Base-by-base conservation (phyloP, 2,888 invertebrate species). In the Nomada fucata region DNA sequence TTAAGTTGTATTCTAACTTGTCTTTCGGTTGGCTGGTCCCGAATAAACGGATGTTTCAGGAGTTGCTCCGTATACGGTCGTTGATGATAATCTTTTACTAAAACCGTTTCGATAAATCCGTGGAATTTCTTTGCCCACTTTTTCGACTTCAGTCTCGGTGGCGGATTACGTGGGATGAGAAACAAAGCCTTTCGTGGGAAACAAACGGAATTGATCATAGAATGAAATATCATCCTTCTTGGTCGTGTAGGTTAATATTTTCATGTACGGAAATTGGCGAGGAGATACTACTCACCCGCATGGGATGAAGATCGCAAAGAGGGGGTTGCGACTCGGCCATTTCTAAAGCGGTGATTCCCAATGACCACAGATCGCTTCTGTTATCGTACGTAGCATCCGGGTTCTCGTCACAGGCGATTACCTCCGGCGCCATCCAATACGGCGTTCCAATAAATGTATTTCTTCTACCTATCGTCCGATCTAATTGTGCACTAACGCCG, bases 321-420 rank as follows among this genome's bases (percentile, higher is more conserved):
- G 99, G 99, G 84, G 99, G 99, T 94, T 99, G 99, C 91, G 98
- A 98, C 95, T 99, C 99, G 78, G 99, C 99, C 99, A 99, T 99
- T 95, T 99, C 99, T 86, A 99, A 95, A 70, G 99, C 98, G 78
- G 99, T 99, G 92, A 99, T 99, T 91, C 99, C 98, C 88, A 97
- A 95, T 65, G 97, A 97, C 97, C 97, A 98, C 83, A 98, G 95
- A 94, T 98, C 98, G 90, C 97, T 97, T 91, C 98, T 96, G 95
- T 99, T 99, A 95, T 99, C 99, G 93, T 99, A 99, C 26, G 99
- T 99, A 79, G 99, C 99, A 94, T 99, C 99, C 65, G 99, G 98
- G 95, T 99, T 99, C 94, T 99, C 99, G 94, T 99, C 99, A 94
- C 99, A 99, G 76, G 99, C 99, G 92, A 99, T 99, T 65, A 99